phyloP scores from a whole-genome alignment of 2,888 invertebrate genomes.

The Hipparchia sbordonii region DNA sequence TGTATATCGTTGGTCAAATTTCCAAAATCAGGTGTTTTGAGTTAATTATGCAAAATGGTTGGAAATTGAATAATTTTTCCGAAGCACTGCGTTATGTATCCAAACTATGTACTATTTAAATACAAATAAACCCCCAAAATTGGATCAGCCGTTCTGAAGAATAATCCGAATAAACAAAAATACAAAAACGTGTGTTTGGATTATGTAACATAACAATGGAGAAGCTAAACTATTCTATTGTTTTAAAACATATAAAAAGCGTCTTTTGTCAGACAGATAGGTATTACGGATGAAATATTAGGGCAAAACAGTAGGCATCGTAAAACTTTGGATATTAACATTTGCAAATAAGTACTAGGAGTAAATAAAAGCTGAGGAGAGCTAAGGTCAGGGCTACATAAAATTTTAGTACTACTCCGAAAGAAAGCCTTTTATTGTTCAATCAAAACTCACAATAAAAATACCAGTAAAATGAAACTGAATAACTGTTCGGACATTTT shows the following conservation, averaged over 20 bases:
- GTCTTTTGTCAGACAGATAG: not conserved
- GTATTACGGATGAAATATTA: not conserved
- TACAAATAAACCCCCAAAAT: no score
- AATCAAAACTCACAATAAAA: constrained; percentile 24
- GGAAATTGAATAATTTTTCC: no score
- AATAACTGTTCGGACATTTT: constrained; percentile 18
- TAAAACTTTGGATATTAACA: constrained; percentile 9
- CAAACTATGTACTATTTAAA: no score
- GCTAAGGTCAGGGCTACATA: constrained; percentile 17
- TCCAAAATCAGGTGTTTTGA: no score
- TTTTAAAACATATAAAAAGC: not conserved
- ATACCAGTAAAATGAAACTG: constrained; percentile 14
- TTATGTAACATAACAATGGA: no score
- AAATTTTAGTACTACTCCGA: constrained; percentile 19
- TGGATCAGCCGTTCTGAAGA: no score
- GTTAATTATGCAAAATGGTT: no score
- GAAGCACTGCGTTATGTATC: no score
- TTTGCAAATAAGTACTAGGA: constrained; percentile 4
- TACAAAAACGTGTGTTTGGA: no score
- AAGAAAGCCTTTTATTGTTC: constrained; percentile 25
- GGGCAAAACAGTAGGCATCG: not conserved
- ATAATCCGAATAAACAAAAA: no score
- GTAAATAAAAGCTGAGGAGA: not conserved
- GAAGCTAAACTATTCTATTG: not conserved
- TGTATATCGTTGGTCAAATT: not conserved